Base-by-base conservation (phyloP, 2,888 invertebrate species). In the Lycocerus yunnanus region DNA sequence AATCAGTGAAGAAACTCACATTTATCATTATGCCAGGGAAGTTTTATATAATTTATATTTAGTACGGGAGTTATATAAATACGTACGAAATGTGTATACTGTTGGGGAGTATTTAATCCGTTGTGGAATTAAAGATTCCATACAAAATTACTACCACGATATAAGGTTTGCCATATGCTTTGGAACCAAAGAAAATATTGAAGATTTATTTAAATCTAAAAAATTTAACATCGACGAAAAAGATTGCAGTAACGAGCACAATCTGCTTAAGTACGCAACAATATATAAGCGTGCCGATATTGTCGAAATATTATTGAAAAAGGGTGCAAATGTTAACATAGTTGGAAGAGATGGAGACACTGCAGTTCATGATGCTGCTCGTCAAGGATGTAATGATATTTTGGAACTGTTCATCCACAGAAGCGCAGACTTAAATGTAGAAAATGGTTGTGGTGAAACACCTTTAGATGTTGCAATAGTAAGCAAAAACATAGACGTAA, bases 281-380 rank as follows among this genome's bases (percentile, higher is more conserved):
- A 24, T 21, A 14, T 18, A 58, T 8, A 15, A 18, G 0, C 27
- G 60, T 9, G n/a, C 15, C 8, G 21, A 21, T 15, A 10, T 68
- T 15, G 27, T 65, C 9, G n/a, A 72, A 15, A 11, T 72, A n/a
- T 11, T 72, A 4, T 58, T 72, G 10, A 16, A 67, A 10, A n/a
- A 15, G n/a, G 61, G 61, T 10, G 20, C 58, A 2, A 2, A 68
- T 11, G 21, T 68, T 10, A 59, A 68, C 14, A 15, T 27, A 15
- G 9, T 3, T 10, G 16, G 18, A 43, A 6, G 1, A 10, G 9
- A 72, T 58, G 58, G 21, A 8, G 21, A 58, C 9, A 72, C 68
- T 3, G 14, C n/a, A 5, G 18, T 68, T 4, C 68, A 72, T 16
- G 58, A 58, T 72, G 72, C 72, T 58, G 68, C 43, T n/a, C n/a